These are phyloP conservation scores for Oscheius sp. DNA, from an alignment of 2,888 invertebrate genomes.

Conservation along the genomic window DNA sequence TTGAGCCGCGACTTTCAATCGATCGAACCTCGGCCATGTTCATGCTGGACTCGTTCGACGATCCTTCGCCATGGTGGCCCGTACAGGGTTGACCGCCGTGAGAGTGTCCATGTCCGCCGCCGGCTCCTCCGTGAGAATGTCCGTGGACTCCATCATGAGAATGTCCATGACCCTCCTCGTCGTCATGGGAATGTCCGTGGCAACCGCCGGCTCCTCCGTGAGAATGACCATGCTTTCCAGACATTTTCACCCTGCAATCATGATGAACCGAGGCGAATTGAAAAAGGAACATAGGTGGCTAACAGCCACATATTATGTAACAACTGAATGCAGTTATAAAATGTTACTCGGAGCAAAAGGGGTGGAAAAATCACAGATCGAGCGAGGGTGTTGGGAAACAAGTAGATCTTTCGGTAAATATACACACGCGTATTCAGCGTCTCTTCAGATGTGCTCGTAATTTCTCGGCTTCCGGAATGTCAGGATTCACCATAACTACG, in stretches of 20 bases:
- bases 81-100: conserved; percentile 50
- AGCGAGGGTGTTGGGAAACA: not conserved
- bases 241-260: not conserved
- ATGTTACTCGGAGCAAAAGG: not conserved
- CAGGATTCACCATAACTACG: not conserved
- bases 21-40: conserved; percentile 26
- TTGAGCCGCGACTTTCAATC: not conserved
- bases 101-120: conserved; percentile 48
- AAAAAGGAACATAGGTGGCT: not conserved
- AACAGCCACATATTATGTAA: not conserved
- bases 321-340: not conserved
- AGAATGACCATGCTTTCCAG: conserved; percentile 9
- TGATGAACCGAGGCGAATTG: not conserved
- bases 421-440: not conserved
- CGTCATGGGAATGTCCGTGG: conserved; percentile 4
- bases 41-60: conserved; percentile 31
- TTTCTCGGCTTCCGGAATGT: conserved; percentile 12
- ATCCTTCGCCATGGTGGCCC: conserved; percentile 48
- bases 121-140: conserved; percentile 7
- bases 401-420: not conserved
- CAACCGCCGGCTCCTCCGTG: conserved; percentile 3
- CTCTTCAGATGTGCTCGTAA: not conserved
- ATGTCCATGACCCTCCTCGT: conserved; percentile 7
- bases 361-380: not conserved
- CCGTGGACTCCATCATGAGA: conserved; percentile 4